A percentile compares a stretch with the other conserved stretches of the same genome.
phyloP scores from a whole-genome alignment of 2,888 invertebrate species.

The Spialia ferax region DNA sequence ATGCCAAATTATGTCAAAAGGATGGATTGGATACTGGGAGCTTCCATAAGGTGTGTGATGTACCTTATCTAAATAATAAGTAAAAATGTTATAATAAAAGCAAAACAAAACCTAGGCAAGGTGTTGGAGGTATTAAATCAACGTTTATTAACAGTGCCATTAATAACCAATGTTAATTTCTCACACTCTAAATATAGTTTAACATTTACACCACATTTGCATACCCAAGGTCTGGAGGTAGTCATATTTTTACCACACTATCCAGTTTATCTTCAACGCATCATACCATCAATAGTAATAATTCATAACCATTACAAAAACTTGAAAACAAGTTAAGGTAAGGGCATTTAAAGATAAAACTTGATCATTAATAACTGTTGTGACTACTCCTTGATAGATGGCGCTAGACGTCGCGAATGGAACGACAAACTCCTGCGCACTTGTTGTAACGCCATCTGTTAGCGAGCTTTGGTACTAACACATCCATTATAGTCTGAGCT shows the following conservation, averaged over 20 bases:
- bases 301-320: constrained; percentile 37
- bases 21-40: too few species aligned
- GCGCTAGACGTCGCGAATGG: constrained; percentile 54
- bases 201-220: constrained; percentile 26
- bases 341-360: constrained; percentile 28
- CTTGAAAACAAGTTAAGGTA: constrained; percentile 30
- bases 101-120: neutral
- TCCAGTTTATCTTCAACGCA: constrained; percentile 31
- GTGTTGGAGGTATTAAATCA: constrained; percentile 12
- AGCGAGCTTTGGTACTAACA: constrained; percentile 37
- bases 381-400: constrained; percentile 70
- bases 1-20: too few species aligned
- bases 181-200: constrained; percentile 25
- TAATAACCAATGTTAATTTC: constrained; percentile 18
- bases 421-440: neutral
- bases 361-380: constrained; percentile 24
- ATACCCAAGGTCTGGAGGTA: constrained; percentile 14
- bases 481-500: constrained; percentile 49
- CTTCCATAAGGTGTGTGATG: too few species aligned
- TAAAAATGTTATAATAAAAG: too few species aligned
- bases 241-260: constrained; percentile 27
- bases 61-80: too few species aligned
- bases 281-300: constrained; percentile 36
- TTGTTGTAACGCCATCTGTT: constrained; percentile 55
- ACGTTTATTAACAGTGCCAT: constrained; percentile 5